Conservation (phyloP, 2,888 invertebrate genomes). For the Chorisops tibialis region DNA sequence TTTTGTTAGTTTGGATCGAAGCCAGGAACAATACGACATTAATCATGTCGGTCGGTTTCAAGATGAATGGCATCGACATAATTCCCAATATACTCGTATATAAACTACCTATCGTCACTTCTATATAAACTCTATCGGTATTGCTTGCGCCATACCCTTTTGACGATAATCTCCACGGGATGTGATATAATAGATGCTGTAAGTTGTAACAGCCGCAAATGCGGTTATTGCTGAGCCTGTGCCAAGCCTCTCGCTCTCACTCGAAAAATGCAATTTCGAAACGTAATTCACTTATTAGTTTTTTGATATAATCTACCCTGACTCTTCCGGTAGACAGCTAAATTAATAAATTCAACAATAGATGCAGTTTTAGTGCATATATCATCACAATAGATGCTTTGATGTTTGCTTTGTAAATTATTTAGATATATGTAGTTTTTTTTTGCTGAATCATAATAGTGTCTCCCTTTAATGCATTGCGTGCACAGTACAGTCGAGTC, state of each 20-base stretch:
- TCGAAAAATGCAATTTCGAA: conserved; percentile 4
- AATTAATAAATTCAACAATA: conserved; percentile 14
- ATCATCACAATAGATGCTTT: too few species aligned
- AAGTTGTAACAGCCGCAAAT: not conserved
- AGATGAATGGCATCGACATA: conserved; percentile 17
- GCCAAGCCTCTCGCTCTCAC: not conserved
- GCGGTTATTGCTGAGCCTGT: not conserved
- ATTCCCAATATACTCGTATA: not conserved
- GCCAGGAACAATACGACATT: conserved; percentile 19
- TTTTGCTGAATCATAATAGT: too few species aligned
- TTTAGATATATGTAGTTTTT: too few species aligned
- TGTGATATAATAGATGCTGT: not conserved
- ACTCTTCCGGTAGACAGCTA: not conserved
- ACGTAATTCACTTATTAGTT: conserved; percentile 13
- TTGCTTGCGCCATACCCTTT: not conserved
- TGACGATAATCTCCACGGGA: not conserved
- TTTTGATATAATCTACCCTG: not conserved
- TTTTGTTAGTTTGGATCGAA: conserved; percentile 11
- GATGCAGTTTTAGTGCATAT: too few species aligned
- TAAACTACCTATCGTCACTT: conserved; percentile 3
- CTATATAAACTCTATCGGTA: not conserved
- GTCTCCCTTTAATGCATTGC: too few species aligned
- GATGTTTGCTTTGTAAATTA: too few species aligned
- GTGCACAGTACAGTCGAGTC: too few species aligned
- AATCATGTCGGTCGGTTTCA: conserved; percentile 15